phyloP scores from a whole-genome alignment of 1,140 invertebrate genomes.

The Drosophila prosaltans region DNA sequence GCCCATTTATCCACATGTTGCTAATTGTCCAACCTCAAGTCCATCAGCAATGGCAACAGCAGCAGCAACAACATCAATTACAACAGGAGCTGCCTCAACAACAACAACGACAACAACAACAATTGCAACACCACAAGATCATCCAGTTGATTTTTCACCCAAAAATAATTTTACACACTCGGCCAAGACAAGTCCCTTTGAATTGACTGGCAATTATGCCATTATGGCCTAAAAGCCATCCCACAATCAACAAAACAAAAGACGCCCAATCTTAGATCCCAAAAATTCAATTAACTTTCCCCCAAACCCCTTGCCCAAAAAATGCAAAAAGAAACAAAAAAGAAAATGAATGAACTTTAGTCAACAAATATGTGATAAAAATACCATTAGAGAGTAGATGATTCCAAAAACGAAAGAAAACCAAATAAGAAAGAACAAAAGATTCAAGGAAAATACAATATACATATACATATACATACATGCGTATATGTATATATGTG shows the following conservation, averaged over 20 bases:
- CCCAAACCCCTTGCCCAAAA: slow-evolving; percentile 28
- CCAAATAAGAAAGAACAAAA: slow-evolving; percentile 13
- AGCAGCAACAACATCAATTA: slow-evolving; percentile 12
- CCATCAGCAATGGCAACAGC: slow-evolving; percentile 9
- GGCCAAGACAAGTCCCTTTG: slow-evolving; percentile 81
- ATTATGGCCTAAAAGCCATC: slow-evolving; percentile 63
- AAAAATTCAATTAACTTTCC: slow-evolving; percentile 24
- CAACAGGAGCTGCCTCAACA: not conserved
- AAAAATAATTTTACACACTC: slow-evolving; percentile 82
- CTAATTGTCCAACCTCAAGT: slow-evolving; percentile 17
- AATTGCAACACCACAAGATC: slow-evolving; percentile 79
- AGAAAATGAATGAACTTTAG: slow-evolving; percentile 49
- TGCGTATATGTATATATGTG: slow-evolving; percentile 16
- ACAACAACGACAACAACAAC: not conserved
- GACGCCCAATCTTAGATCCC: not conserved
- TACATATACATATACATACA: slow-evolving; percentile 1
- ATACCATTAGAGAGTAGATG: slow-evolving; percentile 69
- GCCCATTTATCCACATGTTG: slow-evolving; percentile 29
- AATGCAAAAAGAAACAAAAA: not conserved
- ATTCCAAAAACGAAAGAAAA: slow-evolving; percentile 53
- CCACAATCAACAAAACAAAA: slow-evolving; percentile 47
- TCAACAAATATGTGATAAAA: slow-evolving; percentile 79
- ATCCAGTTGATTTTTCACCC: slow-evolving; percentile 84
- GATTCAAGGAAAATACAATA: slow-evolving; percentile 17
- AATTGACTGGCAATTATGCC: slow-evolving; percentile 79